Conservation (phyloP, 2,888 invertebrate species). For the Cheilosia vernalis region DNA sequence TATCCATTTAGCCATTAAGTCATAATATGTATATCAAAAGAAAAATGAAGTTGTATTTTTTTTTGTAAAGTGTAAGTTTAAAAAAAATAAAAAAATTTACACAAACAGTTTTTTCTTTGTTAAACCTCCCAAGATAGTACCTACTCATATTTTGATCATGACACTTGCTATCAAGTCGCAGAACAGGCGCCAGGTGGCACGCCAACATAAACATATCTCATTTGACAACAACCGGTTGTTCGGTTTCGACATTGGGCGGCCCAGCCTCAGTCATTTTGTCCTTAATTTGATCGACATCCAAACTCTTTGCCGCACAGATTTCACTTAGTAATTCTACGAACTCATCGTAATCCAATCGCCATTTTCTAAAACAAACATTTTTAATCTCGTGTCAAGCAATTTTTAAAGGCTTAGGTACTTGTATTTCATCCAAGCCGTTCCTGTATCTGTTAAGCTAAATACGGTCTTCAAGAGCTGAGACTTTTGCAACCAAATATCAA, state of each 20-base stretch:
- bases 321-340: conserved; percentile 77
- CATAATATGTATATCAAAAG: conserved; percentile 19
- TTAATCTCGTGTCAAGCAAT: neutral
- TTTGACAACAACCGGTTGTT: conserved; percentile 73
- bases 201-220: neutral
- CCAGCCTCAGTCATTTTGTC: conserved; percentile 76
- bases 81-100: conserved; percentile 24
- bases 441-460: conserved; percentile 78
- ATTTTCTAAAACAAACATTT: conserved; percentile 76
- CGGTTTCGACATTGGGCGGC: conserved; percentile 70
- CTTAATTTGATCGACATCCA: conserved; percentile 76
- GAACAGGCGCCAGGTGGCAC: too few species aligned
- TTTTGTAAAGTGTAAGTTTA: conserved; percentile 16
- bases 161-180: too few species aligned
- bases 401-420: conserved; percentile 70
- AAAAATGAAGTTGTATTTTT: conserved; percentile 9
- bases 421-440: conserved; percentile 79
- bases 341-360: conserved; percentile 79
- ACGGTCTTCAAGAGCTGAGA: conserved; percentile 76
- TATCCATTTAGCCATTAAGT: conserved; percentile 60
- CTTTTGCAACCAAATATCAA: conserved; percentile 79
- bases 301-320: conserved; percentile 73
- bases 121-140: too few species aligned
- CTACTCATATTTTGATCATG: too few species aligned
- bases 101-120: neutral